These are phyloP conservation scores for Corvus cornix DNA, from an alignment of 2,113 vertebrate species.

Conservation along the genomic window DNA sequence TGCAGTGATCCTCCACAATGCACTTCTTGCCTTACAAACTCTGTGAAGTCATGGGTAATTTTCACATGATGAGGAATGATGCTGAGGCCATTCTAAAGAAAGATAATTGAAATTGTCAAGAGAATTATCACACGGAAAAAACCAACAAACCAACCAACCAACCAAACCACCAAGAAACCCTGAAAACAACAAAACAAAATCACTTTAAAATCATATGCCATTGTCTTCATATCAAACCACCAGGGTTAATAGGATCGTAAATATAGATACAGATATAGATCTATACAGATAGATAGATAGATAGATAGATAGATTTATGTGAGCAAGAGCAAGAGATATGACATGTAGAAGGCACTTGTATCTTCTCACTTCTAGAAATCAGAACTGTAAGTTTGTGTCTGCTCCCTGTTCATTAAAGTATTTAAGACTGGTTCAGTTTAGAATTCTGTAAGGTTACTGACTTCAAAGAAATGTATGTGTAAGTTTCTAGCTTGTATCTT, in stretches of 20 bases:
- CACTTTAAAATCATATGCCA: accelerated
- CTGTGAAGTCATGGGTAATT: not conserved
- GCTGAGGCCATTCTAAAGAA: not conserved
- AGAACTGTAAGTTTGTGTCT: not conserved
- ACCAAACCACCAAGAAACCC: not conserved
- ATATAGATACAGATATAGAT: too few relatives aligned
- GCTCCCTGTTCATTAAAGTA: not conserved
- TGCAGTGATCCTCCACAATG: not conserved
- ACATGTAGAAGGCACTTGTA: not conserved
- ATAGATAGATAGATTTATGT: too few relatives aligned
- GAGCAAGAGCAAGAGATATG: not conserved
- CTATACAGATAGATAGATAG: too few relatives aligned
- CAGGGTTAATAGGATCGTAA: not conserved
- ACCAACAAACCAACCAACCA: accelerated
- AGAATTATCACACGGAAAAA: not conserved
- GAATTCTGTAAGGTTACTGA: not conserved
- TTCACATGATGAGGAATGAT: not conserved
- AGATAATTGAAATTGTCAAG: not conserved
- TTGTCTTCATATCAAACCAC: not conserved
- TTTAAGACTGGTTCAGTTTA: not conserved
- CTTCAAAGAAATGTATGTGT: not conserved
- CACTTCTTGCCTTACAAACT: not conserved
- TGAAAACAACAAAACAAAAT: not conserved
- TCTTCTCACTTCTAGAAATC: not conserved
- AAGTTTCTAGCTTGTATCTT: not conserved